Base-by-base conservation (phyloP, 2,888 invertebrate species). In the Yponomeuta plumbellus region DNA sequence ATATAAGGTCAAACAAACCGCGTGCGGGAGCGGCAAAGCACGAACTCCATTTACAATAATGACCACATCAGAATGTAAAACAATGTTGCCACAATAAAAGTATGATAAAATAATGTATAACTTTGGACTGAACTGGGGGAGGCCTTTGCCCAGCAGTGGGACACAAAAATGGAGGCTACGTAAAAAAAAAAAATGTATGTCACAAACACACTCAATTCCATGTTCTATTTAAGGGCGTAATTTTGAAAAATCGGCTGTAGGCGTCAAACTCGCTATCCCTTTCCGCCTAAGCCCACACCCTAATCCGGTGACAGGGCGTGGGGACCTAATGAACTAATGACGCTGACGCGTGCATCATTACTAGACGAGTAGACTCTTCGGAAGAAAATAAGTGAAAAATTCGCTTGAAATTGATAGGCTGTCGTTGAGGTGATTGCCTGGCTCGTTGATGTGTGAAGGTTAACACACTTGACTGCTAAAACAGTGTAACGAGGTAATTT, bases 321-420 rank as follows among this genome's bases (percentile, higher is more conserved):
- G 76, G 75, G 71, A 75, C 77, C 77, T 84, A 85, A 86, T 83
- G 82, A 84, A 84, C 82, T 86, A 86, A 87, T 84, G 84, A 84
- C 77, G 84, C 85, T 85, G 86, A 86, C 85, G 82, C 82, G 81
- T 77, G 76, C 75, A 71, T 80, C 83, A 52, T 52, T 52, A 52
- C 44, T 52, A 52, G 44, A 17, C 44, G 17, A 52, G 44, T 4
- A 3, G 17, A 3, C 13, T 13, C 17, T 17, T 13, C 13, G 17
- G 6, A 1, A 17, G 5, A 52, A 52, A 52, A 13, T 44, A 44
- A 0, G 13, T 44, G 44, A 44, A 44, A 44, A 44, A 39, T 1
- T 44, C 13, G 44, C 44, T 13, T 11, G 44, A 44, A 44, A 44
- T 13, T 13, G 11, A 44, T 0, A 44, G 11, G 44, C 44, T 13